Percentiles rank a stretch among this genome's conserved stretches.
phyloP scores from a whole-genome alignment of 2,888 invertebrate genomes.

The Clepsis dumicolana region DNA sequence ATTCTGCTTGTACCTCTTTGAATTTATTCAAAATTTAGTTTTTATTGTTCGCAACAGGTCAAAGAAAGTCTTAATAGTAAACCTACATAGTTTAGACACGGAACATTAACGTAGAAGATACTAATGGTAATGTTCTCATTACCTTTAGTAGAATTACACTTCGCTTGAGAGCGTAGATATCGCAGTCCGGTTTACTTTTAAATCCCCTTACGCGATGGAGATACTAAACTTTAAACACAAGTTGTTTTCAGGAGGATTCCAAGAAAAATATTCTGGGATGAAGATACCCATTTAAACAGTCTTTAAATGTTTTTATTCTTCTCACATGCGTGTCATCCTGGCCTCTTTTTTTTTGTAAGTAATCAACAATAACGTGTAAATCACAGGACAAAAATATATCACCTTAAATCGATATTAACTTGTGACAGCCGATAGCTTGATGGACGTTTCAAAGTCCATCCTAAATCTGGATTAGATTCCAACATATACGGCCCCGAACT shows the following conservation, averaged over 20 bases:
- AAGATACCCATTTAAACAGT: too few relatives aligned
- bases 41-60: background rate
- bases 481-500: background rate
- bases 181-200: background rate
- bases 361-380: too few relatives aligned
- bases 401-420: too few relatives aligned
- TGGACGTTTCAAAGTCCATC: too few relatives aligned
- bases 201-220: background rate
- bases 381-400: too few relatives aligned
- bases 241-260: background rate
- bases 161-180: background rate
- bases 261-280: background rate
- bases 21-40: background rate
- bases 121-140: slow-evolving; percentile 7
- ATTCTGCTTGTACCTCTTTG: too few relatives aligned
- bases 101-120: background rate
- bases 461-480: background rate
- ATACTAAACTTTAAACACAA: background rate
- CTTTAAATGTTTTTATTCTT: too few relatives aligned
- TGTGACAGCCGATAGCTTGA: too few relatives aligned
- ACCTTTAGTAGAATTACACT: background rate
- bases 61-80: background rate
- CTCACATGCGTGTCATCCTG: too few relatives aligned
- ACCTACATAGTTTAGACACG: background rate
- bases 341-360: too few relatives aligned